Percentiles rank a stretch among this genome's conserved stretches.
Conservation (phyloP, 2,797 vertebrate genomes). For the Dipus sagitta region DNA sequence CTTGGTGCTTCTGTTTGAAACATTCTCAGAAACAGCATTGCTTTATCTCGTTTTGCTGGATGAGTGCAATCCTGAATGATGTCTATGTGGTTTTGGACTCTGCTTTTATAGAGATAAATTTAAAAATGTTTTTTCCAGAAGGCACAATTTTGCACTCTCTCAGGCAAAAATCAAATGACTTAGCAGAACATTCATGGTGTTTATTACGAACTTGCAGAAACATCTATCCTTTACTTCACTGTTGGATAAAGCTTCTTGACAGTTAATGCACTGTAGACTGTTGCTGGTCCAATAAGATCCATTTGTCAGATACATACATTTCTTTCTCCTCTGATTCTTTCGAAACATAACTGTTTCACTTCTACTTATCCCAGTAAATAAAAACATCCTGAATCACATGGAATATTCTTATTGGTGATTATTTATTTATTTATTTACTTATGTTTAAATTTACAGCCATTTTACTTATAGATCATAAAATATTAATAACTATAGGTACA, state of each 20-base stretch:
- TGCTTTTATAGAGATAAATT: constrained; percentile 56
- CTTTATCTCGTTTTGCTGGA: constrained; percentile 41
- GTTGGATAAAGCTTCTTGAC: constrained; percentile 44
- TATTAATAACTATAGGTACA: neutral
- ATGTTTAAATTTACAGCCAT: neutral
- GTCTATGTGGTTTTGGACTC: constrained; percentile 24
- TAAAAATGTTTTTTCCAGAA: constrained; percentile 19
- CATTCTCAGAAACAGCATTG: neutral
- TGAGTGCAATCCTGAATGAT: constrained; percentile 52
- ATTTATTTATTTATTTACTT: neutral
- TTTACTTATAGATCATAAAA: neutral
- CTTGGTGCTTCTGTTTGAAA: neutral
- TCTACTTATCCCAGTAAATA: neutral
- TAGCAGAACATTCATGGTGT: constrained; percentile 19
- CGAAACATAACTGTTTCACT: neutral
- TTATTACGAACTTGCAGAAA: constrained; percentile 58
- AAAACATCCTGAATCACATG: neutral
- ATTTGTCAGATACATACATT: neutral
- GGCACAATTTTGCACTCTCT: constrained; percentile 60
- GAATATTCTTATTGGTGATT: neutral
- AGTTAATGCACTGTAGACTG: neutral
- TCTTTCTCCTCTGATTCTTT: constrained; percentile 3
- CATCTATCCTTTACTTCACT: constrained; percentile 36
- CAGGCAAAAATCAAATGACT: constrained; percentile 48
- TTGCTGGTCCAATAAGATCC: constrained; percentile 28